Evolutionary conservation across 92 coral and sea anemone genomes (phyloP), one percentile per base, ranked within the genome.

Genomic region (Zoanthus sociatus): DNA sequence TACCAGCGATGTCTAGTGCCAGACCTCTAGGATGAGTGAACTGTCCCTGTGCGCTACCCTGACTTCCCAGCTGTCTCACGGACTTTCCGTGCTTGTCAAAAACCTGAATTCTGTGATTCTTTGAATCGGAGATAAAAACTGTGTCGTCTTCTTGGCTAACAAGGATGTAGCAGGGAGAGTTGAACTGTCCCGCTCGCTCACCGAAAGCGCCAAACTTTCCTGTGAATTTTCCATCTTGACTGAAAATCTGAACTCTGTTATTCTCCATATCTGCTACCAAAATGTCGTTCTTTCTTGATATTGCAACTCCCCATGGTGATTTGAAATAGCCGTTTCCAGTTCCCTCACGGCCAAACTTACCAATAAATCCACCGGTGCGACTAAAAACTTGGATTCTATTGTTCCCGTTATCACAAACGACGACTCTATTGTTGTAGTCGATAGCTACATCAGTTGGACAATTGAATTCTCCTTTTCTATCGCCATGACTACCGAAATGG

Each of bases 181-280:
- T 97, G 0, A 97, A 87, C 82, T 95, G 97, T 14, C 98, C 99
- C 18, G 90, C 42, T 5, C 96, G 92, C 76, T 95, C 98, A 20
- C 99, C 99, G 60, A 83, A 78, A 56, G 94, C 92, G 17, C 99
- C 99, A 86, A 97, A 89, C 77, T 97, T 97, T 72, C 92, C 64
- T 71, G 89, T 79, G 82, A 97, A 97, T 69, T 97, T 97, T 16
- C 99, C 99, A 46, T 97, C 99, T 18, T 89, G 89, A 46, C 94
- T 86, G 79, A 95, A 97, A 85, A 95, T 86, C 79, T 97, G 99
- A 17, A 97, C 82, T 55, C 99, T 89, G 74, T 97, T 93, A 67
- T 97, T 97, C 56, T 97, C 99, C 99, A 95, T 97, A 89, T 97
- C 99, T 2, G 99, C 99, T 16, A 97, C 99, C 44, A 97, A 84